These are phyloP conservation scores for Neoniphon sammara DNA, from an alignment of 2,797 vertebrate species.

Conservation along the genomic window DNA sequence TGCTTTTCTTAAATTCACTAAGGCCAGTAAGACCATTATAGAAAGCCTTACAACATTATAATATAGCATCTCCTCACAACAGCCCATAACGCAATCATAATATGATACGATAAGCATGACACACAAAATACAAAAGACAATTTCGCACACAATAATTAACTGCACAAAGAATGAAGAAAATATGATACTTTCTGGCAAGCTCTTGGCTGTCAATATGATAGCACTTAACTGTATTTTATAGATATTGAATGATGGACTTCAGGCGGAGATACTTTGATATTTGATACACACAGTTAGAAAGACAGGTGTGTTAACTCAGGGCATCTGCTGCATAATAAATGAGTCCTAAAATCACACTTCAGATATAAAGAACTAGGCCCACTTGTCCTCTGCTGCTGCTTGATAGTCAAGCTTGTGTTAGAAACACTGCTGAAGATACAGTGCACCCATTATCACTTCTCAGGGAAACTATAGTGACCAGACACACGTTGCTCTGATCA, in stretches of 20 bases:
- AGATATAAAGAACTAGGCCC: constrained; percentile 3
- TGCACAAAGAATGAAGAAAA: background rate
- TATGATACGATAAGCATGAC: background rate
- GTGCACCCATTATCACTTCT: background rate
- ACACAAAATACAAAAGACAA: too few species aligned
- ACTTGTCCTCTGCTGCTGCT: background rate
- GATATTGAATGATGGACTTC: background rate
- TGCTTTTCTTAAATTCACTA: too few species aligned
- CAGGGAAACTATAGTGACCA: background rate
- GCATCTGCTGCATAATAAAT: background rate
- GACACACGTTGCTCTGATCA: too few species aligned
- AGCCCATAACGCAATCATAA: background rate
- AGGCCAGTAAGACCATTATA: background rate
- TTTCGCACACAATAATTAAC: background rate
- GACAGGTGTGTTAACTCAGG: background rate
- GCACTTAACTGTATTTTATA: background rate
- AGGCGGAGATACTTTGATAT: background rate
- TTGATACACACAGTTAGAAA: background rate
- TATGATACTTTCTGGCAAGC: background rate
- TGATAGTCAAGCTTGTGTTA: background rate
- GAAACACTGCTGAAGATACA: constrained; percentile 15
- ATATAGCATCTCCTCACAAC: background rate
- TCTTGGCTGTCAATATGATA: background rate
- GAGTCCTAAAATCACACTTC: too few species aligned
- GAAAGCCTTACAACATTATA: background rate